Percentiles rank a stretch among this genome's conserved stretches.
These are phyloP conservation scores for Cyclura pinguis DNA, from an alignment of 2,797 vertebrate species.

Conservation along the genomic window DNA sequence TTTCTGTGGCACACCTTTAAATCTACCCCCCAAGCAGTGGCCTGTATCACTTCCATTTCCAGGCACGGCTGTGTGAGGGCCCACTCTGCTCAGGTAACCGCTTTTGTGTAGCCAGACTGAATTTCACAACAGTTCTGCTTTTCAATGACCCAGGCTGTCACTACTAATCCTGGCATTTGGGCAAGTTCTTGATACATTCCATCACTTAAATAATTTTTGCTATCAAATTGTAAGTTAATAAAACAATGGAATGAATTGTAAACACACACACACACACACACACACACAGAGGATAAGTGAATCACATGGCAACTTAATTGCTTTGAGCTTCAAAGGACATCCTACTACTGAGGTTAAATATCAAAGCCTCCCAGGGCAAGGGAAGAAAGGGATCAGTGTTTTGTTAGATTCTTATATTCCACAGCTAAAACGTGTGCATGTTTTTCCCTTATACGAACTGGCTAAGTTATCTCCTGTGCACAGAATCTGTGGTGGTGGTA, in stretches of 20 bases:
- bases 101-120: slow-evolving; percentile 49
- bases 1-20: not conserved
- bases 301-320: slow-evolving; percentile 26
- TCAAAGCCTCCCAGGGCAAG: not conserved
- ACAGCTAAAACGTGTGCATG: slow-evolving; percentile 16
- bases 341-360: not conserved
- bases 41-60: not conserved
- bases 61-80: not conserved
- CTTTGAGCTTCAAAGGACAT: slow-evolving; percentile 46
- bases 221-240: slow-evolving; percentile 54
- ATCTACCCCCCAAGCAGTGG: not conserved
- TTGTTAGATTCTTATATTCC: slow-evolving; percentile 6
- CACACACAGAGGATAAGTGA: slow-evolving; percentile 37
- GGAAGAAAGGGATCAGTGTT: not conserved
- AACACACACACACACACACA: slow-evolving; percentile 57
- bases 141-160: slow-evolving; percentile 39
- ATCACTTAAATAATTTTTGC: slow-evolving; percentile 44
- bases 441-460: not conserved
- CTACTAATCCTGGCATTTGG: slow-evolving; percentile 52
- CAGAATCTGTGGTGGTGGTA: not conserved
- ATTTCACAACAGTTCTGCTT: slow-evolving; percentile 53
- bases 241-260: slow-evolving; percentile 52
- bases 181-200: slow-evolving; percentile 45
- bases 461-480: slow-evolving; percentile 2
- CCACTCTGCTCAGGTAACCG: slow-evolving; percentile 35